Conservation (phyloP, 2,888 invertebrate genomes). For the Cheilosia vulpina region DNA sequence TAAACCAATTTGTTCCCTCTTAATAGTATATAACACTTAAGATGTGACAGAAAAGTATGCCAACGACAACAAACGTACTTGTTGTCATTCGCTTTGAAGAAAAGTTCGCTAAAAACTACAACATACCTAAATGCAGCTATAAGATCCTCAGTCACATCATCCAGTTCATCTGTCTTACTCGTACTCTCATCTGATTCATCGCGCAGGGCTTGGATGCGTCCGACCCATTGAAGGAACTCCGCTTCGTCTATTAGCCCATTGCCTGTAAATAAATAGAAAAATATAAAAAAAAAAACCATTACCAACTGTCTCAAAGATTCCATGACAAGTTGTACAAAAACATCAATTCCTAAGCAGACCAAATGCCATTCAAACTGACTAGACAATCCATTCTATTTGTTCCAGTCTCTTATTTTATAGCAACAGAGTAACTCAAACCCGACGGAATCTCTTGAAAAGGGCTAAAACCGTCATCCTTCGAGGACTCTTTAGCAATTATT, state of each 20-base stretch:
- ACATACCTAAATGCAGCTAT: constrained; percentile 91
- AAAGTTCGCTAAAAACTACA: not conserved
- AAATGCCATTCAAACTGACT: constrained; percentile 9
- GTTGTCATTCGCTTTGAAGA: not conserved
- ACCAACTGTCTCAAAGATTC: not conserved
- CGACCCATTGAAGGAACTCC: constrained; percentile 91
- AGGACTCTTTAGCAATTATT: constrained; percentile 46
- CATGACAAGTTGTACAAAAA: constrained; percentile 14
- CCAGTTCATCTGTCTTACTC: constrained; percentile 84
- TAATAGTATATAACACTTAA: no score
- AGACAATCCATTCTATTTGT: no score
- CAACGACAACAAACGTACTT: no score
- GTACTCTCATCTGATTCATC: constrained; percentile 85
- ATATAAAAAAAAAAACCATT: constrained; percentile 20
- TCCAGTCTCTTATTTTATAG: constrained; percentile 18
- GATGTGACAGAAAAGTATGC: no score
- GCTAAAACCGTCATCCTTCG: not conserved
- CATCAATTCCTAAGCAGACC: constrained; percentile 1
- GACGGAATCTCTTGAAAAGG: not conserved
- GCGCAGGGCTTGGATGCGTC: constrained; percentile 88
- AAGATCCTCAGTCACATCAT: constrained; percentile 90
- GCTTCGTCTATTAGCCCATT: constrained; percentile 90
- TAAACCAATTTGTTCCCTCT: no score
- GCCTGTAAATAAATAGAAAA: constrained; percentile 84
- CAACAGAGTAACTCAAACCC: constrained; percentile 13